These are phyloP conservation scores for Vulpes lagopus DNA, from an alignment of 2,113 vertebrate species.

Conservation along the genomic window DNA sequence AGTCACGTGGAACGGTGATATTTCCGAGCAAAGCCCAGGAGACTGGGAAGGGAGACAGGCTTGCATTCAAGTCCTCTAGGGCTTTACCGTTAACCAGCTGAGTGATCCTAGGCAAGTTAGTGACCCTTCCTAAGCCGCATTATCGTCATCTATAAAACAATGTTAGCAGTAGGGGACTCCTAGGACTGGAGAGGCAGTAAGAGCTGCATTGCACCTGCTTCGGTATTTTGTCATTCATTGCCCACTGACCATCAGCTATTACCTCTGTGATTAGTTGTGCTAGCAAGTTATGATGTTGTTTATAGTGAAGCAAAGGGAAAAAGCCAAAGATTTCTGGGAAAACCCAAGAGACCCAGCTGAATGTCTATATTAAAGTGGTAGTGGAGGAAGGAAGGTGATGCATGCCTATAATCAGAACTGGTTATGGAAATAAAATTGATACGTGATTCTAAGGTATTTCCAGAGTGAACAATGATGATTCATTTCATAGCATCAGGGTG, in stretches of 20 bases:
- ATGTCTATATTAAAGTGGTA: accelerated
- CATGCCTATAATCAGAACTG: neutral
- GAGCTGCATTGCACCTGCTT: accelerated
- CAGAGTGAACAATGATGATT: neutral
- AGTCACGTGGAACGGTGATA: neutral
- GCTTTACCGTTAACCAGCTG: neutral
- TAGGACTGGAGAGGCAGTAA: accelerated
- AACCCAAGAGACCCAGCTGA: neutral
- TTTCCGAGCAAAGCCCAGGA: neutral
- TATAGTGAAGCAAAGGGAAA: neutral
- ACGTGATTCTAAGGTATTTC: neutral
- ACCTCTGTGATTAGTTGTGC: neutral
- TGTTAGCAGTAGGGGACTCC: neutral
- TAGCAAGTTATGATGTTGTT: neutral
- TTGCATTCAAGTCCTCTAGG: neutral
- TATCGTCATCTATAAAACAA: neutral
- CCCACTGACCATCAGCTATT: neutral
- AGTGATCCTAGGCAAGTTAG: neutral
- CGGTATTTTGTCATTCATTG: neutral
- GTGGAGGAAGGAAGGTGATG: neutral
- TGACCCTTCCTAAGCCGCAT: neutral
- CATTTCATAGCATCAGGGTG: neutral
- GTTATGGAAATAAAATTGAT: neutral
- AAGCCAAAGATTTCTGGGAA: neutral
- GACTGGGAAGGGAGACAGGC: neutral